Conservation (phyloP, 2,113 vertebrate genomes). For the Cercocebus atys region DNA sequence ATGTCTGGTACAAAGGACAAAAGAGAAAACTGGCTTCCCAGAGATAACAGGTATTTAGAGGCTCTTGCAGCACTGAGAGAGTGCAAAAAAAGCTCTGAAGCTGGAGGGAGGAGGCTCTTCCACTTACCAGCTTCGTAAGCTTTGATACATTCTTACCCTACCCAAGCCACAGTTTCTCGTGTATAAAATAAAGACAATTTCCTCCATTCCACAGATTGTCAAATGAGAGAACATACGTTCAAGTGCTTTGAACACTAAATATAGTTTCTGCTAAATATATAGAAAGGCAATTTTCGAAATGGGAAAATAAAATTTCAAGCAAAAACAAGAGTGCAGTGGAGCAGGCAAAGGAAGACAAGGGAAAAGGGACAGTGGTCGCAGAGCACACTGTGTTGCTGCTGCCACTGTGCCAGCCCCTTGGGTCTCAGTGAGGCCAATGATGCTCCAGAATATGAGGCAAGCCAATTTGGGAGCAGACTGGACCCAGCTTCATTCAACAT, state of each 20-base stretch:
- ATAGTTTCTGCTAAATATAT: neutral
- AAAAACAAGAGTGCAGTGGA: neutral
- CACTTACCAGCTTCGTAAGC: neutral
- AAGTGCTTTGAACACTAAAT: constrained; percentile 7
- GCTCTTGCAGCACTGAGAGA: neutral
- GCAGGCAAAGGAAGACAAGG: too few species aligned
- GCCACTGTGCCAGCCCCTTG: too few species aligned
- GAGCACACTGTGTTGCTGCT: too few species aligned
- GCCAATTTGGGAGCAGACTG: too few species aligned
- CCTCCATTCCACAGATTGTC: neutral
- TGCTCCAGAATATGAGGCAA: too few species aligned
- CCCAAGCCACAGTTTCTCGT: neutral
- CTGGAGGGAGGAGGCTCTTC: neutral
- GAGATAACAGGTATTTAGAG: neutral
- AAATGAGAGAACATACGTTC: neutral
- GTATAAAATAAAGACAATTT: neutral
- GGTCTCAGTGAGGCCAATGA: too few species aligned
- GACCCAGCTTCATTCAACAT: too few species aligned
- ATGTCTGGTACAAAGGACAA: neutral
- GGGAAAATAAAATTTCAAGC: neutral
- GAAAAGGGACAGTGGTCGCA: too few species aligned
- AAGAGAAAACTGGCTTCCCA: neutral
- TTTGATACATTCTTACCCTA: neutral
- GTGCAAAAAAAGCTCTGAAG: neutral
- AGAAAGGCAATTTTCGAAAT: constrained; percentile 32